These are phyloP conservation scores for Stegana nigrithorax DNA, from an alignment of 2,888 invertebrate species.

Conservation along the genomic window DNA sequence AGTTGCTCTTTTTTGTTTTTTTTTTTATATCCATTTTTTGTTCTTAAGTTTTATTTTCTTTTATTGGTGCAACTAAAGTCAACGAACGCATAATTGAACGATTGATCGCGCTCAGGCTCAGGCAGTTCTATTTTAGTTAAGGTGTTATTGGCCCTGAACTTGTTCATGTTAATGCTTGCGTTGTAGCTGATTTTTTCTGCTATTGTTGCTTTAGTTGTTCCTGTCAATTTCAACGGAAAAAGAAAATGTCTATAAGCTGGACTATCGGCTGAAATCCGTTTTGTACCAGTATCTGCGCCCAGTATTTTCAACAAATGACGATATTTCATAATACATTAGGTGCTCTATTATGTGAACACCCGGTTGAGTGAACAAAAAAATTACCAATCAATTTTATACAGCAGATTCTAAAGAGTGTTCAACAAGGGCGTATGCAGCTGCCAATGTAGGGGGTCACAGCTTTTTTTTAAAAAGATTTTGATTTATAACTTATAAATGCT, in stretches of 20 bases:
- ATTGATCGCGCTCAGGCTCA: slow-evolving; percentile 28
- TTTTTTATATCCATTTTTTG: background rate
- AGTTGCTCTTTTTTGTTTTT: background rate
- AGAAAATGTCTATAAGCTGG: too few relatives aligned
- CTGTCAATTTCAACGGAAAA: slow-evolving; percentile 22
- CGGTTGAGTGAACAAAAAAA: too few relatives aligned
- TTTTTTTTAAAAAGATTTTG: too few relatives aligned
- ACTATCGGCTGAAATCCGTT: too few relatives aligned
- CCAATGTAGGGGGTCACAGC: too few relatives aligned
- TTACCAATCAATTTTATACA: too few relatives aligned
- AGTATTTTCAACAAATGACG: slow-evolving; percentile 10
- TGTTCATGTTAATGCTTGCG: slow-evolving; percentile 31
- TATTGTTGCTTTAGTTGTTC: slow-evolving; percentile 23
- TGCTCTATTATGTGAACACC: too few relatives aligned
- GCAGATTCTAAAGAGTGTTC: too few relatives aligned
- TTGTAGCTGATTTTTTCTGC: slow-evolving; percentile 20
- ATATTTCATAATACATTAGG: too few relatives aligned
- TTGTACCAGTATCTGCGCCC: too few relatives aligned
- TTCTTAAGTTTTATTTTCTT: background rate
- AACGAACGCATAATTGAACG: slow-evolving; percentile 10
- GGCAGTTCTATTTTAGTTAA: slow-evolving; percentile 40
- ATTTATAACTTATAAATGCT: too few relatives aligned
- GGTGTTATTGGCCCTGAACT: slow-evolving; percentile 48
- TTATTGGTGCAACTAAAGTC: background rate
- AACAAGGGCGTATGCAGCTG: too few relatives aligned